Evolutionary conservation across 2,797 vertebrate species (phyloP), one percentile per base, ranked within the genome.

Genomic region (Emys orbicularis): DNA sequence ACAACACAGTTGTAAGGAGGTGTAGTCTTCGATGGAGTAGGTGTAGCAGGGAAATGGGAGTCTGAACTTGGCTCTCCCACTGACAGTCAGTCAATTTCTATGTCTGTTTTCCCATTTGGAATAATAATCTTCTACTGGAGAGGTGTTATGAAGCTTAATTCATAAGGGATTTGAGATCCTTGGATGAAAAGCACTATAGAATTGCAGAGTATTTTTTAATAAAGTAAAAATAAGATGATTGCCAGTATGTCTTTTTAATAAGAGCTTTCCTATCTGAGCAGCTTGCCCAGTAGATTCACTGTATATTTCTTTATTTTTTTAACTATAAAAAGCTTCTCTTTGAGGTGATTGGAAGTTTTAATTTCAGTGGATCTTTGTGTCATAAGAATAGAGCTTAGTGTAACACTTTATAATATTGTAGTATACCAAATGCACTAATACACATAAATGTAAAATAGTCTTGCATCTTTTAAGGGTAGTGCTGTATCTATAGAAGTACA

Each of bases 401-500:
- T 90, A 57, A 68, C n/a, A 95, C 93, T 76, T 91, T n/a, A n/a
- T 85, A 85, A 0, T 41, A 1, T 68, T 87, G 84, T 68, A 83
- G 31, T 72, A 59, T 0, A 1, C 56, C 21, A 90, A 53, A 23
- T 72, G 68, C 21, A 88, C 6, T 23, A 81, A 76, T 25, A 50
- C 10, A 95, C 68, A 13, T 61, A 72, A 81, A 79, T 57, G 18
- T 80, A 3, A 44, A 65, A 74, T 87, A 89, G 8, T 27, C 5
- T 53, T 89, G 19, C 31, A 53, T 95, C 50, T 90, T 88, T 85
- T 80, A 89, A 83, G 79, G 13, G 79, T 61, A 77, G 79, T 79
- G 59, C 50, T 88, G 18, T 90, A 10, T 81, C 72, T 61, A 96
- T 93, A 92, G 49, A 97, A 97, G 95, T 97, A 94, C 95, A 94